These are phyloP conservation scores for Lipophrys pholis DNA, from an alignment of 2,113 vertebrate species.

Conservation along the genomic window DNA sequence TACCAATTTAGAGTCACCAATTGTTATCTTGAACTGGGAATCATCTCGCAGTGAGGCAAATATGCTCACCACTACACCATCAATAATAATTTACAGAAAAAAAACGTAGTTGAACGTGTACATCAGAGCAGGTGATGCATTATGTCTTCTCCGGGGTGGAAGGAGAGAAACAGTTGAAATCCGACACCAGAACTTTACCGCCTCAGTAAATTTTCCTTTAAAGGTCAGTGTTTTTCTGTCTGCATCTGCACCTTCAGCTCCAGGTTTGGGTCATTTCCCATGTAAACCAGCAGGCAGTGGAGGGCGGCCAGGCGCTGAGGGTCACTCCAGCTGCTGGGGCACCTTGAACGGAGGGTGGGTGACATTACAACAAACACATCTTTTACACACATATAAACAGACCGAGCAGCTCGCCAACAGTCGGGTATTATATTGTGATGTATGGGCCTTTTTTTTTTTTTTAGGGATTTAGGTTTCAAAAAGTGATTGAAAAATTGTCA, in stretches of 20 bases:
- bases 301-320: constrained; percentile 87
- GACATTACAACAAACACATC: constrained; percentile 36
- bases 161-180: not conserved
- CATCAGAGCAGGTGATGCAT: not conserved
- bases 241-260: constrained; percentile 76
- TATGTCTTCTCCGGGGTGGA: not conserved
- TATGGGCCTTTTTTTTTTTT: constrained; percentile 3
- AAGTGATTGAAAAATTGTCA: constrained; percentile 17
- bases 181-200: not conserved
- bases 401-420: constrained; percentile 39
- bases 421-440: constrained; percentile 7
- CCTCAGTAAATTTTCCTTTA: constrained; percentile 17
- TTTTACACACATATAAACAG: constrained; percentile 41
- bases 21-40: not conserved
- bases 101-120: too few relatives aligned
- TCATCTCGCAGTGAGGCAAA: too few relatives aligned
- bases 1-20: not conserved
- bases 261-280: constrained; percentile 76
- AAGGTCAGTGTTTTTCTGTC: constrained; percentile 37
- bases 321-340: constrained; percentile 74
- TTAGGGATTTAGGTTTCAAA: not conserved
- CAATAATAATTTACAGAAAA: too few relatives aligned
- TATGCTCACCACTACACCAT: too few relatives aligned
- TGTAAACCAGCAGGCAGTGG: constrained; percentile 88
- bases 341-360: constrained; percentile 45